A percentile compares a stretch with the other conserved stretches of the same genome.
Evolutionary conservation across 1,140 invertebrate genomes (phyloP).

Genomic region (Andrena cerasifolii): DNA sequence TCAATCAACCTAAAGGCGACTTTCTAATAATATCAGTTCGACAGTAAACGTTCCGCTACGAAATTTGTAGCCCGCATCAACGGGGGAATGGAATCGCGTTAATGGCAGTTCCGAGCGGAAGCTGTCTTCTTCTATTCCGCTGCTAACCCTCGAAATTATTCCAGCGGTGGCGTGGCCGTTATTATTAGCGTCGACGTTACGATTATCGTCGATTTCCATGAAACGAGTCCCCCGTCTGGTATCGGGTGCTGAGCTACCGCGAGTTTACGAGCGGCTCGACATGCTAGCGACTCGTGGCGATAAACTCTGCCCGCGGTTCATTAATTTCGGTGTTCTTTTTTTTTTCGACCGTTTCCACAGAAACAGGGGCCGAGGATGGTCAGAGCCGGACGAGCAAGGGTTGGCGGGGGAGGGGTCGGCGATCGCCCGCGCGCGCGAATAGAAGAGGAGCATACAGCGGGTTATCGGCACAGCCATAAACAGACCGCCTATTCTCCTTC

Average conservation of each 20-base stretch:
- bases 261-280: slow-evolving; percentile 19
- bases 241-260: neutral
- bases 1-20: too few species aligned
- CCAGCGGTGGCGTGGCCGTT: slow-evolving; percentile 3
- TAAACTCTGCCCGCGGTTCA: slow-evolving; percentile 54
- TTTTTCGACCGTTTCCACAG: slow-evolving; percentile 23
- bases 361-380: slow-evolving; percentile 6
- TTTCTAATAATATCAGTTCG: too few species aligned
- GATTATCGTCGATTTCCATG: slow-evolving; percentile 37
- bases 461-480: slow-evolving; percentile 49
- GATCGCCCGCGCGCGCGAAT: neutral
- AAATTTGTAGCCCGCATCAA: too few species aligned
- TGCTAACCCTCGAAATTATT: slow-evolving; percentile 24
- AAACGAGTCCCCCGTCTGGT: slow-evolving; percentile 21
- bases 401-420: neutral
- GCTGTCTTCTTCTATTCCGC: neutral
- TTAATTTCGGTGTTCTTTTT: slow-evolving; percentile 50
- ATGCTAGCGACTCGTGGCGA: slow-evolving; percentile 28
- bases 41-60: too few species aligned
- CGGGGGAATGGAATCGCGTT: neutral
- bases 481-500: slow-evolving; percentile 26
- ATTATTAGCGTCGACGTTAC: slow-evolving; percentile 14
- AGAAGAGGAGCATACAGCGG: slow-evolving; percentile 21
- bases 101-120: too few species aligned
- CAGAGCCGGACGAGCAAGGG: too few species aligned